Percentiles rank a stretch among this genome's conserved stretches.
phyloP scores from a whole-genome alignment of 2,888 invertebrate genomes.

The Oligia latruncula region DNA sequence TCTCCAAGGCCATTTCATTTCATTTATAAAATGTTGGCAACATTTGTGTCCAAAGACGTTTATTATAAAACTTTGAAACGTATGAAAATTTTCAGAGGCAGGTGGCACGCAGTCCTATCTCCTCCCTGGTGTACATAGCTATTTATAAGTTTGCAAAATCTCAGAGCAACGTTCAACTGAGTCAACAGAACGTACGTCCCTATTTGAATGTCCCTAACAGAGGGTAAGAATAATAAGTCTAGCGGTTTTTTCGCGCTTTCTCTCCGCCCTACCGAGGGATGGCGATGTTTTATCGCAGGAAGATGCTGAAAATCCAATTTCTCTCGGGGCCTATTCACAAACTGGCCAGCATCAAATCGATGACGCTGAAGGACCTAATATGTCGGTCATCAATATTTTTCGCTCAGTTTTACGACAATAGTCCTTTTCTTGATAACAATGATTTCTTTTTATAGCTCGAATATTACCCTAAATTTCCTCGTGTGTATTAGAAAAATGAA shows the following conservation, averaged over 20 bases:
- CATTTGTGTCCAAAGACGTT: slow-evolving; percentile 32
- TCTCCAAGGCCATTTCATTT: slow-evolving; percentile 32
- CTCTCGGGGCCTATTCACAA: slow-evolving; percentile 73
- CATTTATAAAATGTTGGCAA: slow-evolving; percentile 35
- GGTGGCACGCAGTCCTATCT: slow-evolving; percentile 28
- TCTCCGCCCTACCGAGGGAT: slow-evolving; percentile 36
- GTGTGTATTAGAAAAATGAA: slow-evolving; percentile 36
- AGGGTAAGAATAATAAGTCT: slow-evolving; percentile 63
- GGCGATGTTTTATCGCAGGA: slow-evolving; percentile 56
- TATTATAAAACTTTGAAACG: slow-evolving; percentile 32
- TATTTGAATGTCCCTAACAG: slow-evolving; percentile 64
- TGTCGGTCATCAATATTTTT: slow-evolving; percentile 68
- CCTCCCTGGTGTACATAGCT: slow-evolving; percentile 23
- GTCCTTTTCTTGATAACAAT: slow-evolving; percentile 62
- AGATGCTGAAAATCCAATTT: slow-evolving; percentile 71
- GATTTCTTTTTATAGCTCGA: slow-evolving; percentile 65
- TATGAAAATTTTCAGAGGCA: slow-evolving; percentile 43
- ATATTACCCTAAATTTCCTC: slow-evolving; percentile 35
- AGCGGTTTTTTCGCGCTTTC: slow-evolving; percentile 60
- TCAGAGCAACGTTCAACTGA: slow-evolving; percentile 44
- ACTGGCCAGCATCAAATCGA: slow-evolving; percentile 62
- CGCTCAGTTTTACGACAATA: slow-evolving; percentile 66
- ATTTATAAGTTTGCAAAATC: slow-evolving; percentile 56
- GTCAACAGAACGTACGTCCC: slow-evolving; percentile 45
- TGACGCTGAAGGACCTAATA: slow-evolving; percentile 63